Evolutionary conservation across 2,113 vertebrate species (phyloP).

Genomic region (Garra rufa): DNA sequence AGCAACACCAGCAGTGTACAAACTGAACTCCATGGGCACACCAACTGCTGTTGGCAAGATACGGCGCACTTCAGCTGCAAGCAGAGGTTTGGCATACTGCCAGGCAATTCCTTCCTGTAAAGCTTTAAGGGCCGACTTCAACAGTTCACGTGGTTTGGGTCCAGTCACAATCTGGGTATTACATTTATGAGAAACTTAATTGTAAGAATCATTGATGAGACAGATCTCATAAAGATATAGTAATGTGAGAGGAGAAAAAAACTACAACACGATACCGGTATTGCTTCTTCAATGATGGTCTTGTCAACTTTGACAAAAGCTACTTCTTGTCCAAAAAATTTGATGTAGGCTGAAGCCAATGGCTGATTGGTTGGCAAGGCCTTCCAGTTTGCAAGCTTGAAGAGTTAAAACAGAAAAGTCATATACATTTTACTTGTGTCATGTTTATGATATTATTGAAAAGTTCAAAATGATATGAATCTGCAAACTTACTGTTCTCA

Average conservation of each 20-base stretch:
- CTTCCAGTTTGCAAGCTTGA: conserved; percentile 78
- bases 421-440: conserved; percentile 71
- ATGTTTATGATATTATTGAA: not conserved
- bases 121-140: conserved; percentile 52
- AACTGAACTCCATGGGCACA: conserved; percentile 78
- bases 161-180: conserved; percentile 60
- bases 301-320: conserved; percentile 75
- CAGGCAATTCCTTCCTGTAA: conserved; percentile 65
- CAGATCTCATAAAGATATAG: not conserved
- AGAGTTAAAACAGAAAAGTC: not conserved
- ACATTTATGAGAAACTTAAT: conserved; percentile 1
- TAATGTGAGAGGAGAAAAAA: not conserved
- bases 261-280: conserved; percentile 70
- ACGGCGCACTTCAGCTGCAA: conserved; percentile 73
- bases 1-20: conserved; percentile 73
- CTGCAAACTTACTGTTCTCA: conserved; percentile 75
- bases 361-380: conserved; percentile 67
- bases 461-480: no score
- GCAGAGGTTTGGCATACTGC: conserved; percentile 69
- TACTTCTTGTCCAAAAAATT: conserved; percentile 82
- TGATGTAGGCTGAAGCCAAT: conserved; percentile 76
- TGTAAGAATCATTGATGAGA: not conserved
- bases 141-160: not conserved
- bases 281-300: conserved; percentile 68
- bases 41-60: conserved; percentile 78